phyloP scores from a whole-genome alignment of 2,888 invertebrate genomes.

The Mesochorus sp. region DNA sequence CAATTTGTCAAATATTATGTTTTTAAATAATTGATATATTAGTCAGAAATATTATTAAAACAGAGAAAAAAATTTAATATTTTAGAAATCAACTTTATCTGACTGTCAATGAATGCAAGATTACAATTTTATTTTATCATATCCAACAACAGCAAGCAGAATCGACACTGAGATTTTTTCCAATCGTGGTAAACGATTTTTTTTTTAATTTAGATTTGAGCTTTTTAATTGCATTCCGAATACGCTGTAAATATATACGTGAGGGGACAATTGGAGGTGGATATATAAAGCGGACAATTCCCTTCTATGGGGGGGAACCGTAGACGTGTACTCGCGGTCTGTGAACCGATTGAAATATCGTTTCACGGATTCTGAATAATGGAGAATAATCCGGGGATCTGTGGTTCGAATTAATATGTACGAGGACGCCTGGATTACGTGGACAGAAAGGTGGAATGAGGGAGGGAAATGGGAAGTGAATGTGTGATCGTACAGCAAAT shows the following conservation, averaged over 20 bases:
- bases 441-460: conserved; percentile 8
- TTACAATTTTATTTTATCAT: too few species aligned
- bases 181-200: not conserved
- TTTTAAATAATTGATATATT: too few species aligned
- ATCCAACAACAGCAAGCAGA: too few species aligned
- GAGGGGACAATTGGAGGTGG: not conserved
- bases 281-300: too few species aligned
- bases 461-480: not conserved
- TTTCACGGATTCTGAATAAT: conserved; percentile 72
- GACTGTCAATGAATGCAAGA: too few species aligned
- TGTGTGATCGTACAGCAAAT: not conserved
- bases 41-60: too few species aligned
- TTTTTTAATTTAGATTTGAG: not conserved
- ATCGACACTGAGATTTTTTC: not conserved
- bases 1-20: too few species aligned
- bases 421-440: conserved; percentile 57
- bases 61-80: too few species aligned
- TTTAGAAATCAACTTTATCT: too few species aligned
- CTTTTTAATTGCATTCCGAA: too few species aligned
- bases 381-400: conserved; percentile 70
- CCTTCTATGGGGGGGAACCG: conserved; percentile 23
- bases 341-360: conserved; percentile 66
- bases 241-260: too few species aligned
- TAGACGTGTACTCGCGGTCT: conserved; percentile 18
- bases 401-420: conserved; percentile 68